A percentile compares a stretch with the other conserved stretches of the same genome.
Evolutionary conservation across 1,140 invertebrate species (phyloP).

Genomic region (Caenorhabditis latens): DNA sequence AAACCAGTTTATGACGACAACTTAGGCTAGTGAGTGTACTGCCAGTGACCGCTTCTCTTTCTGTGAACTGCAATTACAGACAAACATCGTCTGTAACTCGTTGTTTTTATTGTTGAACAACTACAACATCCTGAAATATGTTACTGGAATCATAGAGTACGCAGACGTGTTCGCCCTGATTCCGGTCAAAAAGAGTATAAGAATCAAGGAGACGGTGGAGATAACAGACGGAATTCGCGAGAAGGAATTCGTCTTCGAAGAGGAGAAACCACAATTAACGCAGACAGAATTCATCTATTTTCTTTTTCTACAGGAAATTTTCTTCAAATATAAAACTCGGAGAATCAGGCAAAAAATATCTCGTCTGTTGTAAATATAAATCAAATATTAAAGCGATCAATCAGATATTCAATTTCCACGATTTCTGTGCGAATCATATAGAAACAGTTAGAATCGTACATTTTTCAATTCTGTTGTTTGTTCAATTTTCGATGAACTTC

Average conservation of each 20-base stretch:
- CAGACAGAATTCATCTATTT: background rate
- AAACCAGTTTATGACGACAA: background rate
- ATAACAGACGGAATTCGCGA: constrained; percentile 1
- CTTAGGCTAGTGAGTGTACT: background rate
- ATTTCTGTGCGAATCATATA: no score
- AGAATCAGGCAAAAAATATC: no score
- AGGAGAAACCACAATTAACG: constrained; percentile 24
- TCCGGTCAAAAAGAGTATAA: background rate
- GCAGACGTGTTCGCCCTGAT: constrained; percentile 45
- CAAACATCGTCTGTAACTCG: background rate
- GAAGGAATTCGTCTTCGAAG: constrained; percentile 13
- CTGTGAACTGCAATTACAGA: background rate
- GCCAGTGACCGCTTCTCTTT: background rate
- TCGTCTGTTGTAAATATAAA: no score
- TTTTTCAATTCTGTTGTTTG: no score
- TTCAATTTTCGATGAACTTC: no score
- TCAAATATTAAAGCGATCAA: no score
- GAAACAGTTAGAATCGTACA: no score
- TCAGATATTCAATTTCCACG: no score
- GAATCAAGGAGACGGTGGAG: background rate
- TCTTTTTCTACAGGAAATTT: background rate
- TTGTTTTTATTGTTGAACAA: background rate
- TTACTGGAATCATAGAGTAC: background rate
- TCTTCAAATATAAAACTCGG: no score
- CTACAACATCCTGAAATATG: background rate